phyloP scores from a whole-genome alignment of 2,797 vertebrate species.

The Sebastes minor region DNA sequence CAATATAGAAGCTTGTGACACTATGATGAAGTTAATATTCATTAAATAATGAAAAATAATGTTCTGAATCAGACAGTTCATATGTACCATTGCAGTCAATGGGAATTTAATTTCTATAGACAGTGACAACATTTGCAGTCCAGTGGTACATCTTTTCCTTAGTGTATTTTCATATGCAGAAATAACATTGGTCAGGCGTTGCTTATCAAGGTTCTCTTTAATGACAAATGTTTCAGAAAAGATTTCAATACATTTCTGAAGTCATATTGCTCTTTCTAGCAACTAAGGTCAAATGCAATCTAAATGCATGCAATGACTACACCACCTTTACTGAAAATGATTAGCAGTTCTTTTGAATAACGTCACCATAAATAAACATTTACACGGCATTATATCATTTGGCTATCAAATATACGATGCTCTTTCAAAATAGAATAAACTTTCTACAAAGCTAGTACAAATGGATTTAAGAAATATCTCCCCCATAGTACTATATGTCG shows the following conservation, averaged over 20 bases:
- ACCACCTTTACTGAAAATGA: constrained; percentile 40
- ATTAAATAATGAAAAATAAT: constrained; percentile 32
- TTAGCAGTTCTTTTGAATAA: constrained; percentile 30
- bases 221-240: constrained; percentile 35
- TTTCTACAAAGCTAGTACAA: constrained; percentile 83
- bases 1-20: constrained; percentile 44
- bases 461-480: constrained; percentile 74
- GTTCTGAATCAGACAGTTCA: constrained; percentile 29
- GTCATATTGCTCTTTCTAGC: constrained; percentile 32
- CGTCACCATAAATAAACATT: constrained; percentile 74
- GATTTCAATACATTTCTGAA: constrained; percentile 12
- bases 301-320: constrained; percentile 64
- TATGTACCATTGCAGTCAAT: constrained; percentile 39
- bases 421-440: constrained; percentile 80
- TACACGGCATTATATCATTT: constrained; percentile 54
- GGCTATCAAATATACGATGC: constrained; percentile 80
- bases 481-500: constrained; percentile 63
- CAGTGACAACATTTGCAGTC: constrained; percentile 50
- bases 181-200: constrained; percentile 23
- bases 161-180: constrained; percentile 25
- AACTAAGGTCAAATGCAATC: constrained; percentile 40
- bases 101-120: constrained; percentile 15
- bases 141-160: constrained; percentile 13
- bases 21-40: constrained; percentile 16
- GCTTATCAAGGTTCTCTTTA: constrained; percentile 28